Evolutionary conservation across 92 coral and sea anemone species (phyloP).

Genomic region (Chrysogorgia sp.): DNA sequence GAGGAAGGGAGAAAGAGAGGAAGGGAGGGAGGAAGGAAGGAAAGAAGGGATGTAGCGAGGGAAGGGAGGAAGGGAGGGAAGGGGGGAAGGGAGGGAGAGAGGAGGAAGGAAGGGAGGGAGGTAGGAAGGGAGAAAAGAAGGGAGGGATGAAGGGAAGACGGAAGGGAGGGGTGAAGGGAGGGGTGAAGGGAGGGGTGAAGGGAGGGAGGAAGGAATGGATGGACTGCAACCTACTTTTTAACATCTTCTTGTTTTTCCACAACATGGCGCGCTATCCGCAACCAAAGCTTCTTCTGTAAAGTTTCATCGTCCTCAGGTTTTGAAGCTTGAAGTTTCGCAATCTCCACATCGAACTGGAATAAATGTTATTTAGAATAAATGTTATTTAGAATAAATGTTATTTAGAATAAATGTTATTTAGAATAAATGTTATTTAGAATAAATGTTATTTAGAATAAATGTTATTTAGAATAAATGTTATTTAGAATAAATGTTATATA

Average conservation of each 20-base stretch:
- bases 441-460: too few relatives aligned
- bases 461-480: too few relatives aligned
- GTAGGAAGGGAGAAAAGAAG: too few relatives aligned
- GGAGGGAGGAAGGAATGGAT: background rate
- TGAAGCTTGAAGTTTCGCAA: slow-evolving; percentile 92
- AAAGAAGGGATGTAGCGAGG: too few relatives aligned
- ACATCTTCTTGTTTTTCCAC: slow-evolving; percentile 92
- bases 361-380: background rate
- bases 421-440: too few relatives aligned
- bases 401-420: too few relatives aligned
- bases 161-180: too few relatives aligned
- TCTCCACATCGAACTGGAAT: slow-evolving; percentile 76
- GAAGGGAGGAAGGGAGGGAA: too few relatives aligned
- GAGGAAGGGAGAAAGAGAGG: background rate
- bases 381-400: background rate
- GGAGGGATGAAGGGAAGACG: too few relatives aligned
- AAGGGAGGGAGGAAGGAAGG: slow-evolving; percentile 1
- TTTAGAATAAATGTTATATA: too few relatives aligned
- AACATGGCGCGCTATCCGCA: slow-evolving; percentile 93
- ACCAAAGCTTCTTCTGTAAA: slow-evolving; percentile 92
- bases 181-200: too few relatives aligned
- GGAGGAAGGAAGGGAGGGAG: background rate
- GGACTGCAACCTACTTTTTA: slow-evolving; percentile 65
- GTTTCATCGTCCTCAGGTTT: slow-evolving; percentile 97
- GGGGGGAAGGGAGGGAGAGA: background rate